phyloP scores from a whole-genome alignment of 1,140 invertebrate genomes.

The Dysdera silvatica region DNA sequence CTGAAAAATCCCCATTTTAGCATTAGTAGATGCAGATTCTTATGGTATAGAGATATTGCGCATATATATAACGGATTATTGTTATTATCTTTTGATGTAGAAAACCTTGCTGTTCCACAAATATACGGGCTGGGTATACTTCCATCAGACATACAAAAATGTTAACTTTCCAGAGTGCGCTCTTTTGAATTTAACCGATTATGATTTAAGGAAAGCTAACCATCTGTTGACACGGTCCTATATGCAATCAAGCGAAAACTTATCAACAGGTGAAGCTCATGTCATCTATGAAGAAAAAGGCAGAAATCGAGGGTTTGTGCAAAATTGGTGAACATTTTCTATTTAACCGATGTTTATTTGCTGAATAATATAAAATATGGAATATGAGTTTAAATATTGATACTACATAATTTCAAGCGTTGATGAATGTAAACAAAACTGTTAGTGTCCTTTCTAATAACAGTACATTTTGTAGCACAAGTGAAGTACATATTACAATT shows the following conservation, averaged over 20 bases:
- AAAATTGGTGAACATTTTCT: slow-evolving; percentile 51
- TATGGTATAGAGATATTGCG: slow-evolving; percentile 48
- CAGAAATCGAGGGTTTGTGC: slow-evolving; percentile 61
- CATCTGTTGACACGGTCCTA: slow-evolving; percentile 51
- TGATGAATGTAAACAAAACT: too few relatives aligned
- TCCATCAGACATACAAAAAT: slow-evolving; percentile 54
- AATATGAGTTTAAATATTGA: slow-evolving; percentile 26
- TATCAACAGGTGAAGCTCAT: slow-evolving; percentile 54
- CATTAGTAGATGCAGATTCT: slow-evolving; percentile 81
- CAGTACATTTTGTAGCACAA: too few relatives aligned
- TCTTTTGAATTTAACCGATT: slow-evolving; percentile 44
- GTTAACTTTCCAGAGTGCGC: slow-evolving; percentile 29
- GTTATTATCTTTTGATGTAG: slow-evolving; percentile 48
- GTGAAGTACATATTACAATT: too few relatives aligned
- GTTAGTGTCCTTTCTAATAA: too few relatives aligned
- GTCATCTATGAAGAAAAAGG: slow-evolving; percentile 51
- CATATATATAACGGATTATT: slow-evolving; percentile 33
- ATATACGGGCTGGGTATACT: slow-evolving; percentile 66
- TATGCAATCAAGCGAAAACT: slow-evolving; percentile 42
- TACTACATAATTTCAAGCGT: too few relatives aligned
- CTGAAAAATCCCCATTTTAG: slow-evolving; percentile 63
- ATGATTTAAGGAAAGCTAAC: slow-evolving; percentile 51
- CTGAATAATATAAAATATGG: slow-evolving; percentile 53
- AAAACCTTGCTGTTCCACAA: slow-evolving; percentile 52
- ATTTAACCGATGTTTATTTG: slow-evolving; percentile 55